phyloP scores from a whole-genome alignment of 2,888 invertebrate species.

The Zeuzera pyrina region DNA sequence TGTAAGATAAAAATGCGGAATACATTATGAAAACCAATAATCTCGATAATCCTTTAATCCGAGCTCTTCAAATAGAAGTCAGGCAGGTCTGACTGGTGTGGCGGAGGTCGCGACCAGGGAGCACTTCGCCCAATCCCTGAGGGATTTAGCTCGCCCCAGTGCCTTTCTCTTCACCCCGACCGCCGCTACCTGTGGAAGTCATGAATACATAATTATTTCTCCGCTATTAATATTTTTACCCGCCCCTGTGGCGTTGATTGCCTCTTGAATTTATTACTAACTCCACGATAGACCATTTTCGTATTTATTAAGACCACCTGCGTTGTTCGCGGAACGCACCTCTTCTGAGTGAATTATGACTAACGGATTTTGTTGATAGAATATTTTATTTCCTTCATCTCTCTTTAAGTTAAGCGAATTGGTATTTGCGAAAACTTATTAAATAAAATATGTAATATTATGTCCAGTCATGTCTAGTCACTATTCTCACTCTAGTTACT shows the following conservation, averaged over 20 bases:
- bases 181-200: slow-evolving; percentile 40
- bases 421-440: slow-evolving; percentile 36
- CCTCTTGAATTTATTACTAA: slow-evolving; percentile 73
- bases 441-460: no score
- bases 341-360: slow-evolving; percentile 60
- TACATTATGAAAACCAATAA: no score
- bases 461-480: no score
- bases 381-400: slow-evolving; percentile 61
- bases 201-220: slow-evolving; percentile 71
- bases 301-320: slow-evolving; percentile 73
- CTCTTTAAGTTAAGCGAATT: slow-evolving; percentile 43
- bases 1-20: no score
- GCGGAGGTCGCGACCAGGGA: slow-evolving; percentile 16
- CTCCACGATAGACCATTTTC: slow-evolving; percentile 63
- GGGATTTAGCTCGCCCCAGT: slow-evolving; percentile 39
- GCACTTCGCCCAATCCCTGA: slow-evolving; percentile 29
- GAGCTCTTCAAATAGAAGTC: slow-evolving; percentile 17
- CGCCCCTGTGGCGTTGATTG: slow-evolving; percentile 68
- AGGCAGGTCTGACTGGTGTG: slow-evolving; percentile 12
- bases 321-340: slow-evolving; percentile 47
- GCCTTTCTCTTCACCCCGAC: slow-evolving; percentile 15
- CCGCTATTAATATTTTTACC: slow-evolving; percentile 71
- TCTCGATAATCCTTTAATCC: no score
- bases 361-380: slow-evolving; percentile 64
- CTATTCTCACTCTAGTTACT: no score